These are phyloP conservation scores for Macrosteles quadrilineatus DNA, from an alignment of 1,140 invertebrate genomes.

Conservation along the genomic window DNA sequence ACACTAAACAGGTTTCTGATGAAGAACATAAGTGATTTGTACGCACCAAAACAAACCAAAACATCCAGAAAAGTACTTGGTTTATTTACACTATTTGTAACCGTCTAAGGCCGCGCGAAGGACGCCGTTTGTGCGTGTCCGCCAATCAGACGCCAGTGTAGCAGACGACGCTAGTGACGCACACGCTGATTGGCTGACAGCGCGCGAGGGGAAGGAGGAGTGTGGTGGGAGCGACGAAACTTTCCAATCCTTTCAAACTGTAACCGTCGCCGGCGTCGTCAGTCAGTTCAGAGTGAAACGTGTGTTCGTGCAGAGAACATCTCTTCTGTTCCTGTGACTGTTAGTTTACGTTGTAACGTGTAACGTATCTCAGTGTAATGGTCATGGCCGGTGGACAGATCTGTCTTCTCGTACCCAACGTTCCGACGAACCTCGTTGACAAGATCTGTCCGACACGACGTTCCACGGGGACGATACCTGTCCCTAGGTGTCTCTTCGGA, in stretches of 20 bases:
- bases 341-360: too few relatives aligned
- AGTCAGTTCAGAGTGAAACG: too few relatives aligned
- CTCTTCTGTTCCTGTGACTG: too few relatives aligned
- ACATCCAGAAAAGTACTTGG: too few relatives aligned
- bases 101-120: slow-evolving; percentile 11
- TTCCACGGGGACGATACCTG: too few relatives aligned
- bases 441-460: background rate
- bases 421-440: background rate
- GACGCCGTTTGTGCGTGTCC: background rate
- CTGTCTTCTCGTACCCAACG: background rate
- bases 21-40: too few relatives aligned
- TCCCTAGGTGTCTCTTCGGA: slow-evolving; percentile 23
- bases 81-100: slow-evolving; percentile 14
- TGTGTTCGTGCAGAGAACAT: too few relatives aligned
- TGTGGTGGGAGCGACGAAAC: background rate
- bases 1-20: too few relatives aligned
- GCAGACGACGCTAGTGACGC: background rate
- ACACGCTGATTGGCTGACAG: background rate
- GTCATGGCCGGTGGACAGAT: background rate
- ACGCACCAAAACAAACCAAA: too few relatives aligned
- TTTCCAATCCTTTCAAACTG: too few relatives aligned
- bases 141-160: background rate
- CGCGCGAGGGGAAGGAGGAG: background rate
- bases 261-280: too few relatives aligned
- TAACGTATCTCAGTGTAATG: too few relatives aligned